phyloP scores from a whole-genome alignment of 2,113 vertebrate genomes.

The Vulpes vulpes region DNA sequence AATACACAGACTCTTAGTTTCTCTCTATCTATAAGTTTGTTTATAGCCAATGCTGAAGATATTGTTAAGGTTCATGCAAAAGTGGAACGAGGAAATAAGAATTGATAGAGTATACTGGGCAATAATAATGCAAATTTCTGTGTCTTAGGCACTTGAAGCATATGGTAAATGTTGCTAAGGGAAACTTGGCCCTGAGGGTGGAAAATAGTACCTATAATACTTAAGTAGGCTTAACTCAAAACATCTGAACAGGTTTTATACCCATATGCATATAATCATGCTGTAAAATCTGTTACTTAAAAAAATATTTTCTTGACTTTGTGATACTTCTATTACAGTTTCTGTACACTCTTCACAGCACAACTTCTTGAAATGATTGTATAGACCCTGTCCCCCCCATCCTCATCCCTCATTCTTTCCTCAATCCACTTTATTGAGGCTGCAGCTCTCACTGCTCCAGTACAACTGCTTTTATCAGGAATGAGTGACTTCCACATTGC shows the following conservation, averaged over 20 bases:
- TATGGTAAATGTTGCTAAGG: not conserved
- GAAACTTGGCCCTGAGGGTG: not conserved
- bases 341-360: not conserved
- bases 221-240: not conserved
- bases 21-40: not conserved
- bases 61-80: constrained; percentile 7
- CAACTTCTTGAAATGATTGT: not conserved
- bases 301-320: not conserved
- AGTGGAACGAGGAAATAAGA: constrained; percentile 41
- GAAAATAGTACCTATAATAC: not conserved
- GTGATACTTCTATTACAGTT: not conserved
- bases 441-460: not conserved
- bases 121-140: not conserved
- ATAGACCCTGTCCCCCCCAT: not conserved
- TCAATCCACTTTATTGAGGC: not conserved
- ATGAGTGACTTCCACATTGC: not conserved
- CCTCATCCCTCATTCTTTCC: not conserved
- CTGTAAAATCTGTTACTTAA: constrained; percentile 1
- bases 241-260: not conserved
- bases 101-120: not conserved
- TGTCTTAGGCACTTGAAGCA: not conserved
- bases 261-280: not conserved
- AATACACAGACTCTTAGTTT: not conserved
- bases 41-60: constrained; percentile 8
- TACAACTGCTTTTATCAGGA: not conserved